A percentile compares a stretch with the other conserved stretches of the same genome.
Conservation (phyloP, 2,797 vertebrate genomes). For the Emydoidea blandingii region DNA sequence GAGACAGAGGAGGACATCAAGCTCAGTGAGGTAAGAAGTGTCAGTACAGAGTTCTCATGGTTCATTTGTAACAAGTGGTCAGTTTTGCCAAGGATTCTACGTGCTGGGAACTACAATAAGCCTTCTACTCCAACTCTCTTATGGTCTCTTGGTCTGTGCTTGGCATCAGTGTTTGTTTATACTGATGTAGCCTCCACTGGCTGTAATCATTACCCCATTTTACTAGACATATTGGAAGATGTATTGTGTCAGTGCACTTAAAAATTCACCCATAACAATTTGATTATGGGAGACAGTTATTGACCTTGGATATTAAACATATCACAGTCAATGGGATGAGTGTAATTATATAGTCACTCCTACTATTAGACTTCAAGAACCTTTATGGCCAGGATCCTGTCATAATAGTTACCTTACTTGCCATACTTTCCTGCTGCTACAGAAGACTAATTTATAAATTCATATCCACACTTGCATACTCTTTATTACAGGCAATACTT, state of each 20-base stretch:
- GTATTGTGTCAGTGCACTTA: neutral
- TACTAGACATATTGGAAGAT: neutral
- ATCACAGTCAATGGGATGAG: neutral
- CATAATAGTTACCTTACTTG: neutral
- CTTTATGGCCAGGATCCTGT: neutral
- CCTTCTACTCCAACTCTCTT: neutral
- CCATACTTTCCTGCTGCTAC: neutral
- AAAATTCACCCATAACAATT: neutral
- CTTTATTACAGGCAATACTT: neutral
- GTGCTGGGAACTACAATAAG: neutral
- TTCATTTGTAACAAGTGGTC: neutral
- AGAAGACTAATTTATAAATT: constrained; percentile 31
- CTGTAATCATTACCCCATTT: too few relatives aligned
- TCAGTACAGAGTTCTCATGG: neutral
- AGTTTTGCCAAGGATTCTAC: neutral
- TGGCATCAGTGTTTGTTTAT: neutral
- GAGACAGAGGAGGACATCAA: neutral
- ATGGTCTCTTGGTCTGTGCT: neutral
- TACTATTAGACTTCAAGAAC: neutral
- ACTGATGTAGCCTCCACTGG: neutral
- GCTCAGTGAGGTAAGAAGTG: neutral
- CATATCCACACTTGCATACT: neutral
- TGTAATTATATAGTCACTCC: neutral
- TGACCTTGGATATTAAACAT: constrained; percentile 26
- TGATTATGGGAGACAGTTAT: neutral